These are phyloP conservation scores for Cerceris rybyensis DNA, from an alignment of 2,888 invertebrate genomes.

Conservation along the genomic window DNA sequence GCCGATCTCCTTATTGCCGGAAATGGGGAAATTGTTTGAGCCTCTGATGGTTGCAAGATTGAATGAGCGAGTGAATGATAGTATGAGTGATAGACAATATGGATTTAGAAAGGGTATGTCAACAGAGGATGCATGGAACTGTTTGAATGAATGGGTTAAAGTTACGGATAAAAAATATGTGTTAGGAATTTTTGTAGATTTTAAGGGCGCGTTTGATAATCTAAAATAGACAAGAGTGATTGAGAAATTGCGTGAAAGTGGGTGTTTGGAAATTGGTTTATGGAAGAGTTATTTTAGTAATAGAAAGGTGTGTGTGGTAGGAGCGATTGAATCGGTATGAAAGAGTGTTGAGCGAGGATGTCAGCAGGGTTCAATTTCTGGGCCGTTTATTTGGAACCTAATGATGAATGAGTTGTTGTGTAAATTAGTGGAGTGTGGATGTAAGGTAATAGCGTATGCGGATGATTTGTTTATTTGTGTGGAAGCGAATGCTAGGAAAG, in stretches of 20 bases:
- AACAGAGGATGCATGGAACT: no score
- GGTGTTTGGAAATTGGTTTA: background rate
- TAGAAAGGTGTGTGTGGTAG: conserved; percentile 14
- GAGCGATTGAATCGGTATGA: conserved; percentile 11
- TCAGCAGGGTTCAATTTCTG: conserved; percentile 7
- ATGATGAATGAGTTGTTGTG: conserved; percentile 16
- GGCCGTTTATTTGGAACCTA: conserved; percentile 13
- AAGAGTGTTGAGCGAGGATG: conserved; percentile 2
- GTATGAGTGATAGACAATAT: conserved; percentile 3
- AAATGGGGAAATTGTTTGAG: conserved; percentile 11
- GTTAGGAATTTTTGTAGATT: conserved; percentile 18
- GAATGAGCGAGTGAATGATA: background rate
- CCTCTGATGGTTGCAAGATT: conserved; percentile 9
- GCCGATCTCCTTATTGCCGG: conserved; percentile 11
- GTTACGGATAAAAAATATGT: background rate
- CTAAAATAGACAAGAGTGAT: conserved; percentile 11
- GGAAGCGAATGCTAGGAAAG: background rate
- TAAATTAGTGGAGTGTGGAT: background rate
- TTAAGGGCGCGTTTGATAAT: conserved; percentile 17
- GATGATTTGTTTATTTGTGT: conserved; percentile 10
- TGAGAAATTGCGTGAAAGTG: background rate
- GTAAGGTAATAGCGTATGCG: conserved; percentile 4
- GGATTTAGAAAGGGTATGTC: no score
- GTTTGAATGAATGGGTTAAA: no score
- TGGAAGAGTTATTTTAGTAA: conserved; percentile 12